These are phyloP conservation scores for Piliocolobus tephrosceles DNA, from an alignment of 2,113 vertebrate species.

Conservation along the genomic window DNA sequence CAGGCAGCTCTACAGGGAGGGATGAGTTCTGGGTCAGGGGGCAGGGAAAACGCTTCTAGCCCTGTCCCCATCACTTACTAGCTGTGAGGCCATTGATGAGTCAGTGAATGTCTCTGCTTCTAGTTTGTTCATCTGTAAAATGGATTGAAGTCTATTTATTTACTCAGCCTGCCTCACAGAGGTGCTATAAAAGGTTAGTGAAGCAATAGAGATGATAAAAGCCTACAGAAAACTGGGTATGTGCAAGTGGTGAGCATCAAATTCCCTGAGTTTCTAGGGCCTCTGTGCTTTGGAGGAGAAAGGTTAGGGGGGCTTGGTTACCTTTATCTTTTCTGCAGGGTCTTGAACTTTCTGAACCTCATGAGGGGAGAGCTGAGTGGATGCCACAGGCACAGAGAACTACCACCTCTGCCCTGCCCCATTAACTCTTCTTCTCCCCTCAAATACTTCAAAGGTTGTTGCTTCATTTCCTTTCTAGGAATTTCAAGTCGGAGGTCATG, in stretches of 20 bases:
- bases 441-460: not conserved
- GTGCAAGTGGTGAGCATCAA: rapidly evolving
- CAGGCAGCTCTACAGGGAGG: not conserved
- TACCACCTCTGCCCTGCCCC: not conserved
- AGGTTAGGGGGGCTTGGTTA: rapidly evolving
- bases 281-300: not conserved
- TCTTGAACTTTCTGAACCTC: not conserved
- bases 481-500: slow-evolving; percentile 84
- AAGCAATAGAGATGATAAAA: not conserved
- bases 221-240: not conserved
- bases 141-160: not conserved
- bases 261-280: not conserved
- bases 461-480: slow-evolving; percentile 79
- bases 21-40: not conserved
- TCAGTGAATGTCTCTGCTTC: not conserved
- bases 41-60: not conserved
- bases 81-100: not conserved
- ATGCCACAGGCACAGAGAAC: not conserved
- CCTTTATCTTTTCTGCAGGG: not conserved
- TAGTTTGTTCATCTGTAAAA: not conserved
- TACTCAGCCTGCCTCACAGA: not conserved
- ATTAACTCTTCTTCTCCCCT: not conserved
- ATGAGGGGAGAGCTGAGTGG: not conserved
- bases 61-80: not conserved
- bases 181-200: not conserved